These are phyloP conservation scores for Physeter macrocephalus DNA, from an alignment of 2,113 vertebrate genomes.

Conservation along the genomic window DNA sequence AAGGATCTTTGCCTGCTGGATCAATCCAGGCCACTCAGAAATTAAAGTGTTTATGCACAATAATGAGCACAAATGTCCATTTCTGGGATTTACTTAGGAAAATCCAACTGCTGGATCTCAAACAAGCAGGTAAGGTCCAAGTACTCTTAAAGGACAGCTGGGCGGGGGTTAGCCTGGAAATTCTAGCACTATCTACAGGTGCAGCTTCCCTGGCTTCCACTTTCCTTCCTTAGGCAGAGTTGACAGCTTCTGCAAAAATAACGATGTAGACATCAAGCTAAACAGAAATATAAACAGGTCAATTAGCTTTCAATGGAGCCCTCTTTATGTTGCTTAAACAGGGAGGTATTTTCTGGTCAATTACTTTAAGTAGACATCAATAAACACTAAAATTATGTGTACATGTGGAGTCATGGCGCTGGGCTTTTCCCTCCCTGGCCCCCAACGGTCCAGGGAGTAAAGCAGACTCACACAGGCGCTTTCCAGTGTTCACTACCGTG, in stretches of 20 bases:
- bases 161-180: not conserved
- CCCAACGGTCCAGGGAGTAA: slow-evolving; percentile 55
- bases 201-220: slow-evolving; percentile 52
- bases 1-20: not conserved
- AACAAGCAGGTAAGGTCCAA: not conserved
- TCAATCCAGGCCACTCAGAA: slow-evolving; percentile 7
- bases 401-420: accelerated
- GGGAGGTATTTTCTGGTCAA: slow-evolving; percentile 32
- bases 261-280: not conserved
- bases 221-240: slow-evolving; percentile 77
- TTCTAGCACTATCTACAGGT: not conserved
- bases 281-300: slow-evolving; percentile 59
- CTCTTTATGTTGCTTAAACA: not conserved
- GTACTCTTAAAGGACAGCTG: slow-evolving; percentile 33
- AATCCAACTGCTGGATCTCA: slow-evolving; percentile 40
- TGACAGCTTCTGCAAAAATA: slow-evolving; percentile 67
- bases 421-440: not conserved
- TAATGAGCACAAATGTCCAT: slow-evolving; percentile 51
- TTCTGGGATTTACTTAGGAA: slow-evolving; percentile 54
- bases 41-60: slow-evolving; percentile 41
- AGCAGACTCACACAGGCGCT: slow-evolving; percentile 40
- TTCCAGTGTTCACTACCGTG: not conserved
- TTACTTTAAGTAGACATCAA: slow-evolving; percentile 54
- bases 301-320: not conserved
- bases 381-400: slow-evolving; percentile 19